Conservation (phyloP, 2,113 vertebrate species). For the Tragelaphus scriptus region DNA sequence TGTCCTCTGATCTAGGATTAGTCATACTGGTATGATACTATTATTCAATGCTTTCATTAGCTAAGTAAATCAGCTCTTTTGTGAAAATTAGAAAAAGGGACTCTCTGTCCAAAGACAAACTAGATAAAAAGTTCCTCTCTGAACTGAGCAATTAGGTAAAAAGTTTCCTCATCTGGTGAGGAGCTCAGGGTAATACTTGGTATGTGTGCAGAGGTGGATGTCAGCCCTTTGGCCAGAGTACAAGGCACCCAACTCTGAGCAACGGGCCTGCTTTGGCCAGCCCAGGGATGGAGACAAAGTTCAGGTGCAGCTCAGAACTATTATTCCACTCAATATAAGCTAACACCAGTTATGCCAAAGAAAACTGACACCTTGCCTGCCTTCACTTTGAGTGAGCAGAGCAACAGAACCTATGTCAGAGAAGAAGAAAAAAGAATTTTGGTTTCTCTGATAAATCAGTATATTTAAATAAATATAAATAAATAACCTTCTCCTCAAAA, state of each 20-base stretch:
- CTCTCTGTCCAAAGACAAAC: background rate
- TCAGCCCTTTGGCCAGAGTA: background rate
- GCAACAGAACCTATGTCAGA: background rate
- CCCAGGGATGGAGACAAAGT: background rate
- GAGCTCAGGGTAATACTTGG: background rate
- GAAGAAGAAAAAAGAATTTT: background rate
- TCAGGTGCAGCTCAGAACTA: background rate
- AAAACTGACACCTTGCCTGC: background rate
- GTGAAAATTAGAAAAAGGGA: background rate
- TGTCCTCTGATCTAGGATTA: background rate
- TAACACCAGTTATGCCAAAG: background rate
- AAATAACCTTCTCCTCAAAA: background rate
- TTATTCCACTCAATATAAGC: background rate
- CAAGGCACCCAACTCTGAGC: rapidly evolving
- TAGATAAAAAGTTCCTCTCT: background rate
- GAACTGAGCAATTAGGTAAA: background rate
- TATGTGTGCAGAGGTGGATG: background rate
- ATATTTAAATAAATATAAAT: background rate
- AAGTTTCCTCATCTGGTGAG: background rate
- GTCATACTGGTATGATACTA: background rate
- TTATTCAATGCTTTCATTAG: background rate
- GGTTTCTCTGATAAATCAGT: background rate
- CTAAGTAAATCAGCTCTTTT: background rate
- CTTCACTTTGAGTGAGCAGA: background rate
- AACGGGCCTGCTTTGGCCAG: background rate